phyloP scores from a whole-genome alignment of 1,140 invertebrate genomes.

The Lordiphosa collinella region DNA sequence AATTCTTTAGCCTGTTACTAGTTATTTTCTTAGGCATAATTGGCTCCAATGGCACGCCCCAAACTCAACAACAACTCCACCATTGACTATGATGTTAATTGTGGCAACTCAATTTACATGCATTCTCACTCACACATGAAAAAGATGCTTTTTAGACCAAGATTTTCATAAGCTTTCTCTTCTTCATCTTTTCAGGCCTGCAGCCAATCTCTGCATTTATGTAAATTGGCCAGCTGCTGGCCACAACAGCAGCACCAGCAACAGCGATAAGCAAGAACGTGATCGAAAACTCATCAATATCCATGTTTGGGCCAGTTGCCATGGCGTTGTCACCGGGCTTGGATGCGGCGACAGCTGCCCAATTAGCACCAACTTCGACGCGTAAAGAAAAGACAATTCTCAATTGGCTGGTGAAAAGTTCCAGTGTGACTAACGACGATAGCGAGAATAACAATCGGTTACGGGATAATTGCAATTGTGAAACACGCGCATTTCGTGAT shows the following conservation, averaged over 20 bases:
- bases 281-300: constrained; percentile 14
- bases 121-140: constrained; percentile 21
- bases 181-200: constrained; percentile 32
- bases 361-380: constrained; percentile 49
- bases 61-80: neutral
- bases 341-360: constrained; percentile 33
- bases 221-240: constrained; percentile 33
- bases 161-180: constrained; percentile 63
- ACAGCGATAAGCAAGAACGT: constrained; percentile 17
- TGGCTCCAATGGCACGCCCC: too few species aligned
- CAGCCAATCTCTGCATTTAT: constrained; percentile 25
- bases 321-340: constrained; percentile 39
- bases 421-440: constrained; percentile 18
- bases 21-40: too few species aligned
- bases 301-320: constrained; percentile 25
- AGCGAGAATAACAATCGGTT: constrained; percentile 31
- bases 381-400: constrained; percentile 70
- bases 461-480: constrained; percentile 47
- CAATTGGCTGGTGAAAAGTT: constrained; percentile 61
- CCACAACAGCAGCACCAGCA: constrained; percentile 14
- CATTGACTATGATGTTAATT: constrained; percentile 1
- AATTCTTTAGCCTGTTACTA: too few species aligned
- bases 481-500: constrained; percentile 64
- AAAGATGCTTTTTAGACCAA: constrained; percentile 15
- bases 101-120: constrained; percentile 18